phyloP scores from a whole-genome alignment of 2,888 invertebrate genomes.

The Phaonia tiefii region DNA sequence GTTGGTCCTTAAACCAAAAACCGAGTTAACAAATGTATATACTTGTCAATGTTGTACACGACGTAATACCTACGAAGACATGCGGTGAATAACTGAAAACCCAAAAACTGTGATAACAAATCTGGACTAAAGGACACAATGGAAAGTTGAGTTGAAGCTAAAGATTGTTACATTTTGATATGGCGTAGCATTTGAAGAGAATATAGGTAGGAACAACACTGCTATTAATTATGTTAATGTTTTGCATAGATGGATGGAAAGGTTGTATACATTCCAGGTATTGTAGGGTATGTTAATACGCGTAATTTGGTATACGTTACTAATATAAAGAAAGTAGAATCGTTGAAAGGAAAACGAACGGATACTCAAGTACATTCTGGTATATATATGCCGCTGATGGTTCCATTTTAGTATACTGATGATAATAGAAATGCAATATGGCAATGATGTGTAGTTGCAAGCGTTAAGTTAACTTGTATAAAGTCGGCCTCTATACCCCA shows the following conservation, averaged over 20 bases:
- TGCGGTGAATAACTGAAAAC: not conserved
- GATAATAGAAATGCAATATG: no score
- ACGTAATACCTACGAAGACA: slow-evolving; percentile 12
- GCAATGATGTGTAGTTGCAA: no score
- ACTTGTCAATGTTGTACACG: slow-evolving; percentile 16
- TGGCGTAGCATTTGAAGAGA: not conserved
- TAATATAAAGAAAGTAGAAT: no score
- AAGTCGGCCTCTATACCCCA: no score
- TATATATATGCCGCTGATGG: no score
- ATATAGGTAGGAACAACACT: not conserved
- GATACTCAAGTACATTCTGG: no score
- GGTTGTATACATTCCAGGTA: no score
- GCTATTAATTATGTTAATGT: slow-evolving; percentile 32
- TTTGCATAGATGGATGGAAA: not conserved
- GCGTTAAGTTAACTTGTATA: no score
- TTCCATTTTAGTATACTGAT: no score
- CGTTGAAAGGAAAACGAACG: no score
- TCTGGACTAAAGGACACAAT: slow-evolving; percentile 20
- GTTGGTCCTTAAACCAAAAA: not conserved
- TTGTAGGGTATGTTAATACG: no score
- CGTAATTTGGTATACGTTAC: no score
- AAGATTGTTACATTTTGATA: slow-evolving; percentile 30
- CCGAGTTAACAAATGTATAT: not conserved
- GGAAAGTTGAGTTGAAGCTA: not conserved
- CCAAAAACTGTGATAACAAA: slow-evolving; percentile 26